Base-by-base conservation (phyloP, 1,140 invertebrate genomes). In the Pogonognathellus flavescens region DNA sequence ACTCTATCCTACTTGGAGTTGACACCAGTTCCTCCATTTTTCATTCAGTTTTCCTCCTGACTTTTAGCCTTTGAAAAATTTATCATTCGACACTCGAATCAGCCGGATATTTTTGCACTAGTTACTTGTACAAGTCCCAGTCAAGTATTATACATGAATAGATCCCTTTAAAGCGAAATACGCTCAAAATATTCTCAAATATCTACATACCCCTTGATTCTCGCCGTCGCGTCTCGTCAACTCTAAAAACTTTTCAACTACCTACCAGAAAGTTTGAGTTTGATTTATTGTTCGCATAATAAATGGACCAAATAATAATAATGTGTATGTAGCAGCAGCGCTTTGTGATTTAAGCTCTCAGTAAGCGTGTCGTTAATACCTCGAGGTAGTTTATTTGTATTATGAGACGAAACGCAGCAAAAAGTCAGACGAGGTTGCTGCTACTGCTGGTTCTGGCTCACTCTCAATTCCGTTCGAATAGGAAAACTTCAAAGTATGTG, bases 11-110 rank as follows among this genome's bases (percentile, higher is more conserved):
- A 22, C 22, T 53, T 76, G 62, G 76, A 82, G 84, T 82, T 84
- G 55, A 57, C 59, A 83, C 66, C 62, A 81, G 76, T 80, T 84
- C 87, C 70, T 76, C 70, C 70, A 76, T 76, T 76, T 76, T 76
- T 76, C 70, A 76, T 76, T 76, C 70, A 76, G 70, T 89, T 80
- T 80, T 84, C 50, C 84, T 70, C 82, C 49, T 84, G 72, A 82
- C 59, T 66, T 76, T 70, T 62, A 52, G 52, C 31, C 31, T 82
- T 80, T 60, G 57, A 66, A 70, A 84, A 85, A 83, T 76, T 82
- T 87, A 86, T 83, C 70, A 80, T 80, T 72, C 70, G 70, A 76
- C 70, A 76, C 25, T 76, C 70, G 70, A 76, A 76, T 76, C 70
- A 76, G 31, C 70, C 70, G 70, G 41, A 76, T 76, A 76, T 76